Percentiles rank a stretch among this genome's conserved stretches.
Conservation (phyloP, 2,797 vertebrate species). For the Alca torda region DNA sequence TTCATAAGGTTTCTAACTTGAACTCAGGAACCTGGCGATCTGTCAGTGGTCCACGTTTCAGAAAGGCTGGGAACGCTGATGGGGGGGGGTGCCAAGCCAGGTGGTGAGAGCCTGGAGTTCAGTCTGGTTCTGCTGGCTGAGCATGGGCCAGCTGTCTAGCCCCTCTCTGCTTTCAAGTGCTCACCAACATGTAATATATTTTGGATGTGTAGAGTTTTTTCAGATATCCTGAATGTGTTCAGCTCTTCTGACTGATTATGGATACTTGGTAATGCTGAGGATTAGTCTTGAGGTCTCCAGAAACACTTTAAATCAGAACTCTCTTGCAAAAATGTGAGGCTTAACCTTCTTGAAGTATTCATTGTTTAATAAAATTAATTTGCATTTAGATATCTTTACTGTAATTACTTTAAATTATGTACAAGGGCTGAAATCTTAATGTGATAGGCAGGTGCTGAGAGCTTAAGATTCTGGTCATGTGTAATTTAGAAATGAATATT, state of each 20-base stretch:
- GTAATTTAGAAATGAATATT: not conserved
- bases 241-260: not conserved
- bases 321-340: not conserved
- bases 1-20: not conserved
- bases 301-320: not conserved
- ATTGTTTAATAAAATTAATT: slow-evolving; percentile 13
- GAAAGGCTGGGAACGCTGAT: not conserved
- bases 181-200: fast-evolving
- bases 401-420: slow-evolving; percentile 14
- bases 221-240: not conserved
- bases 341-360: not conserved
- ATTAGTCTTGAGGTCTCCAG: not conserved
- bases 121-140: not conserved
- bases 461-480: not conserved
- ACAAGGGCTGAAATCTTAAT: not conserved
- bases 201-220: not conserved
- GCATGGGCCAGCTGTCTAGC: fast-evolving
- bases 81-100: fast-evolving
- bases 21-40: not conserved
- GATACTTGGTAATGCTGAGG: not conserved
- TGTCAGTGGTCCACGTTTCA: not conserved
- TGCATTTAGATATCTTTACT: not conserved
- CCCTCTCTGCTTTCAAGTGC: not conserved
- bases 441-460: not conserved
- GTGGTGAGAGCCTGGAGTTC: fast-evolving